A percentile compares a stretch with the other conserved stretches of the same genome.
Evolutionary conservation across 1,140 invertebrate genomes (phyloP).

Genomic region (Drosophila rufa): DNA sequence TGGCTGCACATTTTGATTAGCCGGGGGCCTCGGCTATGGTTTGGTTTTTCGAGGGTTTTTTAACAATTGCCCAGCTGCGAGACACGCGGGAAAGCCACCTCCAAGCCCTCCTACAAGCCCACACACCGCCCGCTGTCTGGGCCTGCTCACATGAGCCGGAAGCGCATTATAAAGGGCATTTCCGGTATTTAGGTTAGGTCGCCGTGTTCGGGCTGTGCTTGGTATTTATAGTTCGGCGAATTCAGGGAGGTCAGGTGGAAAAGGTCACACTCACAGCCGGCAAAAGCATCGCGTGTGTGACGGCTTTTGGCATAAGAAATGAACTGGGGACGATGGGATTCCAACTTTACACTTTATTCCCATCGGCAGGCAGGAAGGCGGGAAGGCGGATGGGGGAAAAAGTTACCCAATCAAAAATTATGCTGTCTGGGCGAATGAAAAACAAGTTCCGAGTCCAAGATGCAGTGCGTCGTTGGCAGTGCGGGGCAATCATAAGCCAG

Average conservation of each 20-base stretch:
- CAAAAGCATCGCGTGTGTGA: constrained; percentile 37
- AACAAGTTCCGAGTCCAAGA: constrained; percentile 42
- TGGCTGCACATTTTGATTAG: constrained; percentile 79
- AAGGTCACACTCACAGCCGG: constrained; percentile 38
- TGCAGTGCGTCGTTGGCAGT: constrained; percentile 37
- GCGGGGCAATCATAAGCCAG: constrained; percentile 63
- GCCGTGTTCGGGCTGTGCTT: constrained; percentile 11
- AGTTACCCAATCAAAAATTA: constrained; percentile 69
- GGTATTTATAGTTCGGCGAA: constrained; percentile 61
- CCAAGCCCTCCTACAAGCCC: not conserved
- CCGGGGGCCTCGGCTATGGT: constrained; percentile 38
- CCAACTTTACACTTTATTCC: constrained; percentile 43
- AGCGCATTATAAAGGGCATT: constrained; percentile 80
- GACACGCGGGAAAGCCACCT: constrained; percentile 20
- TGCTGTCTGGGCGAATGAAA: constrained; percentile 51
- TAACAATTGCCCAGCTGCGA: constrained; percentile 55
- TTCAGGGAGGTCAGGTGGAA: constrained; percentile 58
- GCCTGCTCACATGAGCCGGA: constrained; percentile 69
- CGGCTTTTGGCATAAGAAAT: constrained; percentile 64
- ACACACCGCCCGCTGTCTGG: constrained; percentile 51
- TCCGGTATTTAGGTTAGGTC: constrained; percentile 73
- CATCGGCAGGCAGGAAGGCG: not conserved
- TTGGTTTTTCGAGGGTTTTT: constrained; percentile 55
- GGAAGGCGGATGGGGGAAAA: constrained; percentile 12
- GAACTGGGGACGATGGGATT: constrained; percentile 7